Evolutionary conservation across 1,140 invertebrate genomes (phyloP).

Genomic region (Tribolium madens): DNA sequence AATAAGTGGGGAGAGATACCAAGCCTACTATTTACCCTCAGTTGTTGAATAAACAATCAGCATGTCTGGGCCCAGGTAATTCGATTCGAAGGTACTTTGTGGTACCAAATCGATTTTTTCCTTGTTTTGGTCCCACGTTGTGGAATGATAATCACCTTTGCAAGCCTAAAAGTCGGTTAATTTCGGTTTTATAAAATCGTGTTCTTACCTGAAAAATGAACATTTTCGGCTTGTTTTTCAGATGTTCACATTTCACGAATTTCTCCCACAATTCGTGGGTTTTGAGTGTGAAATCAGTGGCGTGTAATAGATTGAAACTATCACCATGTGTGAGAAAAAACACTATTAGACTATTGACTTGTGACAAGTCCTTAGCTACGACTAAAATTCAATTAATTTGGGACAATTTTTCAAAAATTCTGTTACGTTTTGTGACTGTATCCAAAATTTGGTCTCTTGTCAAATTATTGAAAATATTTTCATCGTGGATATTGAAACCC

Average conservation of each 20-base stretch:
- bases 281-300: conserved; percentile 43
- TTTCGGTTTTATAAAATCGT: neutral
- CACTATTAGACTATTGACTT: conserved; percentile 58
- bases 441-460: conserved; percentile 46
- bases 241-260: conserved; percentile 52
- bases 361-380: conserved; percentile 36
- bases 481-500: conserved; percentile 56
- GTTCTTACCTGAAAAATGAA: conserved; percentile 59
- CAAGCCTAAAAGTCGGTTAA: conserved; percentile 56
- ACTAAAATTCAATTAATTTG: conserved; percentile 46
- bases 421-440: conserved; percentile 47
- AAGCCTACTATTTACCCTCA: conserved; percentile 59
- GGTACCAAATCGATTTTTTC: conserved; percentile 24
- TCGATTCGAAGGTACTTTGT: conserved; percentile 24
- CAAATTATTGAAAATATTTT: conserved; percentile 47
- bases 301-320: conserved; percentile 45
- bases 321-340: conserved; percentile 59
- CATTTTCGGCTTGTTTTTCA: conserved; percentile 61
- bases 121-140: conserved; percentile 7
- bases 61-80: conserved; percentile 53
- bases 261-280: conserved; percentile 52
- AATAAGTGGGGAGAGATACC: too few species aligned
- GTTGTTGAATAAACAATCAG: conserved; percentile 56
- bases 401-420: neutral
- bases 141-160: conserved; percentile 53